Conservation (phyloP, 2,888 invertebrate species). For the Mesoligia furuncula region DNA sequence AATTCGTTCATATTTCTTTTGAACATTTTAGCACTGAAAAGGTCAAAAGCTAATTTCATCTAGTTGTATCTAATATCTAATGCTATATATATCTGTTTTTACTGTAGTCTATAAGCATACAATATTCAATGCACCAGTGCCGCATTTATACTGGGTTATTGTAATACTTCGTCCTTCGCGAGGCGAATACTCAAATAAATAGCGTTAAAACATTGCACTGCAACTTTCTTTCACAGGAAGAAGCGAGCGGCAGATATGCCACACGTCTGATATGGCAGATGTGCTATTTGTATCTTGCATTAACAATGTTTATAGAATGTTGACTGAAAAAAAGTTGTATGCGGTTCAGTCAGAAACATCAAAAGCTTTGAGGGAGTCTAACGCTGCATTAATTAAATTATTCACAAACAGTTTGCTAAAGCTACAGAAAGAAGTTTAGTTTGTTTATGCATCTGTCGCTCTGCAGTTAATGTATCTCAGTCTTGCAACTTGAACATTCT, state of each 20-base stretch:
- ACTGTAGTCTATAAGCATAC: neutral
- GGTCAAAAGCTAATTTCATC: neutral
- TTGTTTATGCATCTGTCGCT: conserved; percentile 42
- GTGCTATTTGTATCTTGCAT: conserved; percentile 14
- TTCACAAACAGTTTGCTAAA: conserved; percentile 32
- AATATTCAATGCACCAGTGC: conserved; percentile 40
- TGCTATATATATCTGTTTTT: neutral
- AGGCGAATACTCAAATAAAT: conserved; percentile 21
- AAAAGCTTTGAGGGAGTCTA: conserved; percentile 34
- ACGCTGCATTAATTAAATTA: conserved; percentile 36
- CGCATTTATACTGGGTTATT: conserved; percentile 62
- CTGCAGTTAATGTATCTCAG: conserved; percentile 46
- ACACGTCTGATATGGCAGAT: too few species aligned
- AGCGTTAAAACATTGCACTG: conserved; percentile 18
- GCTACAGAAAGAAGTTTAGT: conserved; percentile 33
- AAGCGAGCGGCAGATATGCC: neutral
- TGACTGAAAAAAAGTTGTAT: conserved; percentile 18
- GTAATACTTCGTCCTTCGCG: neutral
- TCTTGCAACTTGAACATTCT: conserved; percentile 73
- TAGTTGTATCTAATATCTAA: neutral
- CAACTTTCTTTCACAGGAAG: conserved; percentile 27
- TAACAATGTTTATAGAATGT: conserved; percentile 33
- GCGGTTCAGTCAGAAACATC: conserved; percentile 42
- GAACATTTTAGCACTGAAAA: neutral
- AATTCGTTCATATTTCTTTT: neutral